These are phyloP conservation scores for Aphaenogaster rudis DNA, from an alignment of 1,140 invertebrate species.

Conservation along the genomic window DNA sequence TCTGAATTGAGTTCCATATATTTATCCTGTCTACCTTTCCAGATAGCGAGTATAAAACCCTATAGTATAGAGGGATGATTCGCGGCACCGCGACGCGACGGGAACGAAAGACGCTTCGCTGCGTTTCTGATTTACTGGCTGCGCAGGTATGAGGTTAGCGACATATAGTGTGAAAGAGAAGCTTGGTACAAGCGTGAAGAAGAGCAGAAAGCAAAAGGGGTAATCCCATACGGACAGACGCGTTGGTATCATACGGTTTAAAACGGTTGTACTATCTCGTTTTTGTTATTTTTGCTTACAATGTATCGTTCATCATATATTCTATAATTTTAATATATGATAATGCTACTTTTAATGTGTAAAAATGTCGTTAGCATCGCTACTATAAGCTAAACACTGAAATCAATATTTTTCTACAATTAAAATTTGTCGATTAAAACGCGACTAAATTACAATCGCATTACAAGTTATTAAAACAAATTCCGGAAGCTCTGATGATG, in stretches of 20 bases:
- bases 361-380: neutral
- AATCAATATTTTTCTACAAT: neutral
- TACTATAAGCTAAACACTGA: neutral
- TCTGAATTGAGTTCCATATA: constrained; percentile 21
- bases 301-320: constrained; percentile 22
- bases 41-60: constrained; percentile 44
- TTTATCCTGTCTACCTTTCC: constrained; percentile 39
- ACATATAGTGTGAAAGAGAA: constrained; percentile 59
- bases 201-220: constrained; percentile 47
- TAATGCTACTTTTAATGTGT: neutral
- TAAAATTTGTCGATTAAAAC: neutral
- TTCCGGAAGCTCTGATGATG: neutral
- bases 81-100: constrained; percentile 55
- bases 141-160: constrained; percentile 70
- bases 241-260: constrained; percentile 30
- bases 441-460: neutral
- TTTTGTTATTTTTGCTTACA: neutral
- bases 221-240: constrained; percentile 38
- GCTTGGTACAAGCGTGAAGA: constrained; percentile 46
- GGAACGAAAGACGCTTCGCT: constrained; percentile 79
- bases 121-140: constrained; percentile 82
- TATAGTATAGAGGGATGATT: constrained; percentile 68
- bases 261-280: constrained; percentile 30
- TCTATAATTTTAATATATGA: neutral
- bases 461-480: constrained; percentile 11